phyloP scores from a whole-genome alignment of 2,113 vertebrate genomes.

The Dasyurus viverrinus region DNA sequence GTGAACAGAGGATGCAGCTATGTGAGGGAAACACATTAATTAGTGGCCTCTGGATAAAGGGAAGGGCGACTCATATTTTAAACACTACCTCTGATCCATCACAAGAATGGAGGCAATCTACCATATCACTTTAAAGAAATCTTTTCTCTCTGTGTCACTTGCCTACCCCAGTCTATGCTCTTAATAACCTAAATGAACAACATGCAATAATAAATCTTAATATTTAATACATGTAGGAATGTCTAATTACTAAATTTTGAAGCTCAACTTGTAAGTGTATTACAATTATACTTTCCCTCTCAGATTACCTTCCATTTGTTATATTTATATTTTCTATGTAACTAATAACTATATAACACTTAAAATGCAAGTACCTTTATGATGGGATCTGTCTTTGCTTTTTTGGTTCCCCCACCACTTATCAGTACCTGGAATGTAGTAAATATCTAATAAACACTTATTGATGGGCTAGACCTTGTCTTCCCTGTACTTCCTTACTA shows the following conservation, averaged over 20 bases:
- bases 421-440: neutral
- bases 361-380: neutral
- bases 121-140: constrained; percentile 34
- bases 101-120: constrained; percentile 46
- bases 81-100: constrained; percentile 23
- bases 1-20: neutral
- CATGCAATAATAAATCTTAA: neutral
- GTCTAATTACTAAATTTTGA: neutral
- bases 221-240: neutral
- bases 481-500: neutral
- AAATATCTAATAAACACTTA: neutral
- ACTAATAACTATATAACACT: neutral
- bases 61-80: constrained; percentile 51
- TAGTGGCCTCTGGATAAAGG: constrained; percentile 25
- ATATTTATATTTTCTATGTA: neutral
- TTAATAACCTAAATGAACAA: constrained; percentile 1
- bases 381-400: neutral
- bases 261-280: neutral
- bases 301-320: neutral
- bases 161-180: neutral
- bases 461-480: neutral
- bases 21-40: constrained; percentile 48
- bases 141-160: constrained; percentile 10
- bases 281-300: neutral
- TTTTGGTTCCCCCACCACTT: neutral